phyloP scores from a whole-genome alignment of 2,113 vertebrate species.

The Cnemophilus loriae region DNA sequence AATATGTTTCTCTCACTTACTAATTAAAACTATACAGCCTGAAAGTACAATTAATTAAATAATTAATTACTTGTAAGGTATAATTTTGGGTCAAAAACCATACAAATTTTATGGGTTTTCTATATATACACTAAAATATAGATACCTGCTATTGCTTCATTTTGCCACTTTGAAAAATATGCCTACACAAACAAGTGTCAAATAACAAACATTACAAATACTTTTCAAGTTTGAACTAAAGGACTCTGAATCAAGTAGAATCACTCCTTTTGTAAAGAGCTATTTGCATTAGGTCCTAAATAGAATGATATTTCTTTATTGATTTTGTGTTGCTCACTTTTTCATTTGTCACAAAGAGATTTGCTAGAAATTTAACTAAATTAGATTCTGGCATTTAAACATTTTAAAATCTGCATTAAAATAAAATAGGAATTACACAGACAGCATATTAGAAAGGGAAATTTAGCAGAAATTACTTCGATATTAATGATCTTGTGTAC shows the following conservation, averaged over 20 bases:
- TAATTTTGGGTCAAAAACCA: not conserved
- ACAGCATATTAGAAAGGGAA: not conserved
- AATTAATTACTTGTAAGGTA: not conserved
- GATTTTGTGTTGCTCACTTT: not conserved
- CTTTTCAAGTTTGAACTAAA: not conserved
- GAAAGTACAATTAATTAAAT: not conserved
- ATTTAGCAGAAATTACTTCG: not conserved
- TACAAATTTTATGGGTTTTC: not conserved
- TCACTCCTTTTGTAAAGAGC: not conserved
- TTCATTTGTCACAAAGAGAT: rapidly evolving
- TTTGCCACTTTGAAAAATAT: not conserved
- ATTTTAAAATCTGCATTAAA: not conserved
- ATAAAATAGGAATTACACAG: not conserved
- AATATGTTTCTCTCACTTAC: not conserved
- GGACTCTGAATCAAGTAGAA: not conserved
- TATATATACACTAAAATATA: not conserved
- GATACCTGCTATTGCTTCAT: not conserved
- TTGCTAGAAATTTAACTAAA: not conserved
- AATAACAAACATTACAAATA: not conserved
- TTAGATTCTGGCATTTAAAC: not conserved
- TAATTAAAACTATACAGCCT: not conserved
- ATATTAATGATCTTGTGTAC: not conserved
- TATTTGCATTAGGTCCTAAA: not conserved
- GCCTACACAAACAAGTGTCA: not conserved
- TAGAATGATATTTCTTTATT: not conserved